A percentile compares a stretch with the other conserved stretches of the same genome.
Conservation (phyloP, 2,888 invertebrate species). For the Homarus gammarus region DNA sequence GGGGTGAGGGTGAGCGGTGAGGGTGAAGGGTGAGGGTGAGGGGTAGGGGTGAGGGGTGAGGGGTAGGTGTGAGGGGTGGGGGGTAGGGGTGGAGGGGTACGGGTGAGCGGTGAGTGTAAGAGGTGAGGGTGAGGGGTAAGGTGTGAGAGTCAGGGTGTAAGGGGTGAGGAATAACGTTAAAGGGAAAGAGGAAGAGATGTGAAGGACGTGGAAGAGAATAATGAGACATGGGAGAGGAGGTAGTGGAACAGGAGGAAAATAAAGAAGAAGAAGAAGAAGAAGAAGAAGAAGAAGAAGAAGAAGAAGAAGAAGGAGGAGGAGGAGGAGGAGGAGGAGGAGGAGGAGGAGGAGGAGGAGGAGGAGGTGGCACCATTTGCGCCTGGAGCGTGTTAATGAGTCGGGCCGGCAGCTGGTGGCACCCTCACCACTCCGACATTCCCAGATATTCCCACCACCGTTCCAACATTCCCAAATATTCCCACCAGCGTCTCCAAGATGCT, state of each 20-base stretch:
- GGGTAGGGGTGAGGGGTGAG: neutral
- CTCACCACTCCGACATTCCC: slow-evolving; percentile 48
- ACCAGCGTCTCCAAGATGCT: neutral
- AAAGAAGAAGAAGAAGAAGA: neutral
- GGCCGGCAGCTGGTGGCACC: slow-evolving; percentile 41
- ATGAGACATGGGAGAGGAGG: too few relatives aligned
- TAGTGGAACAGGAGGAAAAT: neutral
- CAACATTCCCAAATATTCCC: slow-evolving; percentile 21
- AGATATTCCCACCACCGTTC: slow-evolving; percentile 52
- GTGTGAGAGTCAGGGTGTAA: neutral
- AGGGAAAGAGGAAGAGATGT: neutral
- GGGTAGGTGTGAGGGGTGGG: neutral
- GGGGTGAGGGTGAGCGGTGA: neutral
- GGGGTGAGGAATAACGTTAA: neutral
- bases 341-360: slow-evolving; percentile 12
- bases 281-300: neutral
- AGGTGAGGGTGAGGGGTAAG: neutral
- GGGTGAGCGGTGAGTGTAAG: neutral
- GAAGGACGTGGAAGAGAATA: neutral
- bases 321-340: neutral
- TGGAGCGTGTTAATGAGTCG: slow-evolving; percentile 55
- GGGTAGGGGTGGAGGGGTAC: neutral
- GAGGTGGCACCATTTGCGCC: slow-evolving; percentile 42
- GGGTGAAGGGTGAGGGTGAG: neutral
- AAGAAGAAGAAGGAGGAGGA: neutral